Evolutionary conservation across 1,140 invertebrate genomes (phyloP), one percentile per base, ranked within the genome.

Genomic region (Pissodes strobi): DNA sequence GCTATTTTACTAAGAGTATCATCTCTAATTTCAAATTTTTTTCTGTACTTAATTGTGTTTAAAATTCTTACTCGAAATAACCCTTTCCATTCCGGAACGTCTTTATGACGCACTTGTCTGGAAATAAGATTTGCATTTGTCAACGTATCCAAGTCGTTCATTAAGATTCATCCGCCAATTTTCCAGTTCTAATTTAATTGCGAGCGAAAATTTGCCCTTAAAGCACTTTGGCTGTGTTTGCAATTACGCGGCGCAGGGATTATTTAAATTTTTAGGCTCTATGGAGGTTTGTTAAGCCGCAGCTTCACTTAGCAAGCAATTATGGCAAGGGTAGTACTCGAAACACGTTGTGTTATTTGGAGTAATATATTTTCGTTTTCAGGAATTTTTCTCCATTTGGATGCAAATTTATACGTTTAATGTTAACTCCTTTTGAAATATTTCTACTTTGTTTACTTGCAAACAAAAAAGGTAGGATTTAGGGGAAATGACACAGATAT

Each of bases 51-150:
- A 39, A 39, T 6, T 3, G 18, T 5, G 6, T 39, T 39, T 6
- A 39, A 1, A 39, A 39, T 15, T 39, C 5, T 39, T 39, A 2
- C 37, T 30, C 27, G n/a, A n/a, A n/a, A 21, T 34, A 38, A 18
- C 34, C 52, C 10, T 27, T 51, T 51, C 12, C 12, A 51, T 30
- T 25, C 23, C 23, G 23, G 23, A 30, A 51, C 23, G 38, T 51
- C 23, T 51, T 51, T 23, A 48, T 51, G 23, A 39, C 52, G 52
- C 51, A n/a, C 27, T 37, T 37, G 25, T 37, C 51, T 17, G 25
- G 13, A 52, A 52, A 52, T 52, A 55, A 55, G 21, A 55, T 55
- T 55, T 55, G 52, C 52, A 55, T 55, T 55, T 55, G 52, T 55
- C 52, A 55, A 55, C 52, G 52, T 55, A 55, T 55, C 52, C 52